These are phyloP conservation scores for Rhynchonycteris naso DNA, from an alignment of 2,797 vertebrate species.

Conservation along the genomic window DNA sequence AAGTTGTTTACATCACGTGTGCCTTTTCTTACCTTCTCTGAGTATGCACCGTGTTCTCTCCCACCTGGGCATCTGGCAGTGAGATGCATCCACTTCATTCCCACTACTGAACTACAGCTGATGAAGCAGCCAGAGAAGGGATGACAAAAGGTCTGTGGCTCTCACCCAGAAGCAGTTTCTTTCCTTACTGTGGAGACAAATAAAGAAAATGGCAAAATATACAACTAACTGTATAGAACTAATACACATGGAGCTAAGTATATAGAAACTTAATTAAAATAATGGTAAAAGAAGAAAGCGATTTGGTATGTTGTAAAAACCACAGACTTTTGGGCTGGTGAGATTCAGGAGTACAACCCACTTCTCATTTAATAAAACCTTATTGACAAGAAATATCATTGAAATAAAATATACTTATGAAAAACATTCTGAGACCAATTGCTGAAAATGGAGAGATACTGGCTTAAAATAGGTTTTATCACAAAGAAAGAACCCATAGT, in stretches of 20 bases:
- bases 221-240: neutral
- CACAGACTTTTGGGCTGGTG: neutral
- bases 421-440: slow-evolving; percentile 21
- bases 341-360: neutral
- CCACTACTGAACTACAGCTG: neutral
- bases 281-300: neutral
- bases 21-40: neutral
- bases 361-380: slow-evolving; percentile 22
- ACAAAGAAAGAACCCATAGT: slow-evolving; percentile 8
- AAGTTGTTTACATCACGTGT: neutral
- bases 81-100: neutral
- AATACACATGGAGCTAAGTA: neutral
- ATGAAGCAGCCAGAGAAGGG: neutral
- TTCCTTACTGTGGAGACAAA: neutral
- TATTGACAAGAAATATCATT: neutral
- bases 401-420: slow-evolving; percentile 10
- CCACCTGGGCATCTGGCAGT: neutral
- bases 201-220: slow-evolving; percentile 39
- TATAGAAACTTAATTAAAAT: slow-evolving; percentile 16
- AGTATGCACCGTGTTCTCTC: neutral
- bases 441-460: neutral
- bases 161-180: neutral
- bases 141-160: neutral
- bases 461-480: neutral
- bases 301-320: neutral